Evolutionary conservation across 1,140 invertebrate species (phyloP).

Genomic region (Tetragnatha versicolor): DNA sequence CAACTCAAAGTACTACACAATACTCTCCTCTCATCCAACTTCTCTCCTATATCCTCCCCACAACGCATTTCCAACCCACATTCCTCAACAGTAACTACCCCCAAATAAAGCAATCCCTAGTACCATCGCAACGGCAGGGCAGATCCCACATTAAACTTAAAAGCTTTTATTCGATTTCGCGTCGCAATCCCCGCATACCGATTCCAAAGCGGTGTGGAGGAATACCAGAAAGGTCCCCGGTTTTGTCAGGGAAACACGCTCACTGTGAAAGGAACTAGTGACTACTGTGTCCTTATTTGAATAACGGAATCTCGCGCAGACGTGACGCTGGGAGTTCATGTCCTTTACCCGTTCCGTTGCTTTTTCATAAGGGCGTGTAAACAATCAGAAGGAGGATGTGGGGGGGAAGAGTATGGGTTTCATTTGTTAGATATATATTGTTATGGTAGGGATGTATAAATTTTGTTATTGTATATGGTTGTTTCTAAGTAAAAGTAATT

Average conservation of each 20-base stretch:
- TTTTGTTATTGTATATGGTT: too few relatives aligned
- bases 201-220: not conserved
- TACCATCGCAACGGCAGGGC: not conserved
- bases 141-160: conserved; percentile 12
- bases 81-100: too few relatives aligned
- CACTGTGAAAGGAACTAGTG: conserved; percentile 1
- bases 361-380: conserved; percentile 32
- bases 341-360: conserved; percentile 1
- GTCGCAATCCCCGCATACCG: conserved; percentile 6
- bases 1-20: too few relatives aligned
- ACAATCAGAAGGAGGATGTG: too few relatives aligned
- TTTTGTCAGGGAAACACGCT: not conserved
- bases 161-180: conserved; percentile 19
- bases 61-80: too few relatives aligned
- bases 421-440: too few relatives aligned
- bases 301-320: conserved; percentile 29
- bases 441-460: too few relatives aligned
- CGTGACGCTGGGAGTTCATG: conserved; percentile 29
- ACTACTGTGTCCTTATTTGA: conserved; percentile 14
- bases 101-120: too few relatives aligned
- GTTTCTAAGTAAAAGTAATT: too few relatives aligned
- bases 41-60: too few relatives aligned
- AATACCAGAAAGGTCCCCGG: conserved; percentile 6
- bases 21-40: too few relatives aligned
- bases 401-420: too few relatives aligned